phyloP scores from a whole-genome alignment of 2,888 invertebrate genomes.

The Oscheius myriophilus region DNA sequence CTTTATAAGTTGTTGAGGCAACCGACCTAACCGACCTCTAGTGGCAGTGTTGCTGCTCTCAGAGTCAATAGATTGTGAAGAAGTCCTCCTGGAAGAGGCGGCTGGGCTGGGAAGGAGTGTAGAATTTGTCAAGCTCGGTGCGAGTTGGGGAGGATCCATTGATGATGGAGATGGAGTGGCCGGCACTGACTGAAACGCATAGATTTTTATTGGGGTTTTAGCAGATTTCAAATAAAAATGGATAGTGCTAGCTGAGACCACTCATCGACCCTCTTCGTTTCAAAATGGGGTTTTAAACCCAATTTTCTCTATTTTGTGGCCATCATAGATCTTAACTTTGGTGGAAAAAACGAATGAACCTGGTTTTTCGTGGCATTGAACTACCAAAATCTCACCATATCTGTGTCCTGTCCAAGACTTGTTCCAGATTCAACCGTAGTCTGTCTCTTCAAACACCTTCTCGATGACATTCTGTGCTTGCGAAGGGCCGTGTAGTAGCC shows the following conservation, averaged over 20 bases:
- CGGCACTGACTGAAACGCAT: background rate
- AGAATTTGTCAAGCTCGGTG: constrained; percentile 12
- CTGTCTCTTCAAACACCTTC: constrained; percentile 44
- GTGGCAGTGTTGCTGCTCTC: constrained; percentile 20
- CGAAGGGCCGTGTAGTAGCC: constrained; percentile 68
- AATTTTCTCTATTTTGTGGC: background rate
- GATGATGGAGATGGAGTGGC: constrained; percentile 4
- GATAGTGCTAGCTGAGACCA: too few relatives aligned
- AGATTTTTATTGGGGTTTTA: too few relatives aligned
- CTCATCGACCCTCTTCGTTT: too few relatives aligned
- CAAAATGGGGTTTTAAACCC: too few relatives aligned
- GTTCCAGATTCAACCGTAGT: constrained; percentile 43
- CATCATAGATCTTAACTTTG: too few relatives aligned
- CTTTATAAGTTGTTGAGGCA: too few relatives aligned
- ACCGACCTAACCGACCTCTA: constrained; percentile 19
- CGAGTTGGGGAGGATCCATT: constrained; percentile 10
- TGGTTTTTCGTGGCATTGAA: too few relatives aligned
- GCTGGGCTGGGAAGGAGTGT: constrained; percentile 14
- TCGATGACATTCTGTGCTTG: constrained; percentile 49
- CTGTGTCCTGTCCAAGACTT: too few relatives aligned
- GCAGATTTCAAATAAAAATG: too few relatives aligned
- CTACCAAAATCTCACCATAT: too few relatives aligned
- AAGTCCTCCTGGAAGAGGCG: constrained; percentile 20
- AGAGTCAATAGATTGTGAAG: constrained; percentile 21
- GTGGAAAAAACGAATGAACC: too few relatives aligned